A percentile compares a stretch with the other conserved stretches of the same genome.
Evolutionary conservation across 2,797 vertebrate genomes (phyloP).

Genomic region (Myotis planiceps): DNA sequence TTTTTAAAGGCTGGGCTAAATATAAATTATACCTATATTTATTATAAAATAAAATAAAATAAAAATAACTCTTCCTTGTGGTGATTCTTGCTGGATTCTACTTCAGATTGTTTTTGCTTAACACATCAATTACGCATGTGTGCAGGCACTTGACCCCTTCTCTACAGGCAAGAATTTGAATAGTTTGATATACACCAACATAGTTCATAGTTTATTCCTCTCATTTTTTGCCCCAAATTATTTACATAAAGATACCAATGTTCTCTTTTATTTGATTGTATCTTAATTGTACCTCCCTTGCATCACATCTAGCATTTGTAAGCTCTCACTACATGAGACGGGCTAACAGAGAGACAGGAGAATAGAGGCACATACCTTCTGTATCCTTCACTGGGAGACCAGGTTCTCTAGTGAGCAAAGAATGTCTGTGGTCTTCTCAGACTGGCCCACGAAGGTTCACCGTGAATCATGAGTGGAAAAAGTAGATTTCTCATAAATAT

Average conservation of each 20-base stretch:
- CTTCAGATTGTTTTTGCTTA: not conserved
- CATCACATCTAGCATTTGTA: not conserved
- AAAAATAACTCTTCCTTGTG: not conserved
- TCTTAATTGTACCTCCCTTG: not conserved
- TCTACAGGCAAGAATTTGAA: not conserved
- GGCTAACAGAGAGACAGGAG: not conserved
- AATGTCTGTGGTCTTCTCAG: not conserved
- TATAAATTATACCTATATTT: not conserved
- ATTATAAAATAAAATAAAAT: not conserved
- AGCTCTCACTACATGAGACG: too few relatives aligned
- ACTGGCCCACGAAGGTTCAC: not conserved
- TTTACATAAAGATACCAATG: not conserved
- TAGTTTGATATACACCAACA: not conserved
- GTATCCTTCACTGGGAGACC: not conserved
- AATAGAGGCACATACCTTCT: not conserved
- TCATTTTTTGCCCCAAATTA: not conserved
- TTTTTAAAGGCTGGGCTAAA: not conserved
- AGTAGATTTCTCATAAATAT: not conserved
- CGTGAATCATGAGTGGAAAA: slow-evolving; percentile 27
- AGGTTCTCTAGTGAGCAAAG: not conserved
- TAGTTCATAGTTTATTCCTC: not conserved
- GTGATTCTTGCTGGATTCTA: not conserved
- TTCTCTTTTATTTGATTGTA: not conserved
- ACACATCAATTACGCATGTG: not conserved
- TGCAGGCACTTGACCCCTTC: not conserved